Conservation (phyloP, 2,113 vertebrate species). For the Anarhynchus alexandrinus region DNA sequence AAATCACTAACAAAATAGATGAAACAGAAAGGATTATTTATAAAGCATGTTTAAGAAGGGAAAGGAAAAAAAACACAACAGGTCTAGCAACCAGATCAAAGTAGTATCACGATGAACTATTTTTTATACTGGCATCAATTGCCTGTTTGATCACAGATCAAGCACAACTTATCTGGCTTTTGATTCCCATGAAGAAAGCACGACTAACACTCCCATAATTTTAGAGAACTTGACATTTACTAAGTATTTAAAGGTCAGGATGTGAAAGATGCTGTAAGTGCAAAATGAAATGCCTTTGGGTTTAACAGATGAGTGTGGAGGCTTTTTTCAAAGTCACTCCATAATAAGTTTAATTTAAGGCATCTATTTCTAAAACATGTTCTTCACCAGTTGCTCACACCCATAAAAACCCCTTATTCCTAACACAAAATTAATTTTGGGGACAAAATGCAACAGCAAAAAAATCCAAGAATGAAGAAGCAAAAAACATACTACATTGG, state of each 20-base stretch:
- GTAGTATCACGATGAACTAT: not conserved
- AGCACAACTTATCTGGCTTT: not conserved
- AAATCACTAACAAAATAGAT: not conserved
- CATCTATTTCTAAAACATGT: slow-evolving; percentile 16
- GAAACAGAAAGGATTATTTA: not conserved
- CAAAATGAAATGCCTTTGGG: slow-evolving; percentile 8
- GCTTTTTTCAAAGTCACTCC: slow-evolving; percentile 11
- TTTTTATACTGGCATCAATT: not conserved
- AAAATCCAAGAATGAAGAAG: not conserved
- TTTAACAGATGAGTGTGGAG: slow-evolving; percentile 10
- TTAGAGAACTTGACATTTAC: slow-evolving; percentile 21
- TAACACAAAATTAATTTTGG: not conserved
- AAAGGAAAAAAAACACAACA: not conserved
- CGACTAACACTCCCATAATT: not conserved
- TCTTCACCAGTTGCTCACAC: slow-evolving; percentile 14
- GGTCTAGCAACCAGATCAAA: not conserved
- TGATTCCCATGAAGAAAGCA: slow-evolving; percentile 6
- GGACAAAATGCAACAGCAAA: not conserved
- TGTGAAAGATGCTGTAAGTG: slow-evolving; percentile 10
- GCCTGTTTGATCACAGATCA: slow-evolving; percentile 41
- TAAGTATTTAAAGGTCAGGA: slow-evolving; percentile 38
- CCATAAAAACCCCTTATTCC: not conserved
- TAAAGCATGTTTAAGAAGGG: not conserved
- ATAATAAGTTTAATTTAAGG: slow-evolving; percentile 4
- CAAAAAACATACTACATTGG: not conserved